Evolutionary conservation across 2,797 vertebrate species (phyloP).

Genomic region (Mus minutoides): DNA sequence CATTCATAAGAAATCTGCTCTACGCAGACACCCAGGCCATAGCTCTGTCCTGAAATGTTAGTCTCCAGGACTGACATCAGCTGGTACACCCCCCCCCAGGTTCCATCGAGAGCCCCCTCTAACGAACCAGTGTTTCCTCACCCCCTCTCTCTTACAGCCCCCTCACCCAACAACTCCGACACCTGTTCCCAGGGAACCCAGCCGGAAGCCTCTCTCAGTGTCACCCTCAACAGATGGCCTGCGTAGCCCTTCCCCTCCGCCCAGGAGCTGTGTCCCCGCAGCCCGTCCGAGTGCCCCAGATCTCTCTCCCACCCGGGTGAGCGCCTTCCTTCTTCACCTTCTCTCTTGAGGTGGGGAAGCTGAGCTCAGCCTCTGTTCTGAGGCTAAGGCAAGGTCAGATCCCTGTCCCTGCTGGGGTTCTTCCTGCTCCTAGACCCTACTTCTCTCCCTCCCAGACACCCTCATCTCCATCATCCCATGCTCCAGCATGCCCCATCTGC

Average conservation of each 20-base stretch:
- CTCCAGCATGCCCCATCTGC: not conserved
- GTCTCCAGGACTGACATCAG: not conserved
- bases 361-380: not conserved
- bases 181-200: slow-evolving; percentile 58
- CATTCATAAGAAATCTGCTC: not conserved
- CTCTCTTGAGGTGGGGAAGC: not conserved
- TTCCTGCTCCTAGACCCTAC: not conserved
- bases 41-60: not conserved
- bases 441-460: not conserved
- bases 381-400: not conserved
- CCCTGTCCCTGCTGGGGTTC: not conserved
- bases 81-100: not conserved
- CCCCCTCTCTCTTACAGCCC: slow-evolving; percentile 80
- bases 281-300: slow-evolving; percentile 43
- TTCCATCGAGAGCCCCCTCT: not conserved
- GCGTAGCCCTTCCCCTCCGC: slow-evolving; percentile 76
- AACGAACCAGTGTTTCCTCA: slow-evolving; percentile 63
- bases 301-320: slow-evolving; percentile 76
- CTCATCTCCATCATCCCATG: not conserved
- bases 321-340: slow-evolving; percentile 64
- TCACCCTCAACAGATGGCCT: slow-evolving; percentile 35
- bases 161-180: slow-evolving; percentile 74
- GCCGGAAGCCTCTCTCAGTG: slow-evolving; percentile 59
- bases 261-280: slow-evolving; percentile 66
- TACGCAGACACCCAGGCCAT: rapidly evolving